phyloP scores from a whole-genome alignment of 2,797 vertebrate species.

The Pseudochirops cupreus region DNA sequence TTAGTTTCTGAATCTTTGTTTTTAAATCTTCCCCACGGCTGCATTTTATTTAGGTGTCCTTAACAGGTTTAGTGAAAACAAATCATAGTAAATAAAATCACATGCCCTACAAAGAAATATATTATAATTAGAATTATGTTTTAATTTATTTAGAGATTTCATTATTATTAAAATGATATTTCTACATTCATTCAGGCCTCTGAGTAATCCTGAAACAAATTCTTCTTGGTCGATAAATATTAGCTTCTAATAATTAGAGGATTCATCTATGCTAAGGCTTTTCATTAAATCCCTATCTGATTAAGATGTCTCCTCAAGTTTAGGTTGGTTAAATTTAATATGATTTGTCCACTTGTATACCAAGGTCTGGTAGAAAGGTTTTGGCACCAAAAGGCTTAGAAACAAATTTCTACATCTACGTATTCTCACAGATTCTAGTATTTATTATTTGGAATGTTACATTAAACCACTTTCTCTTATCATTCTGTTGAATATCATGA shows the following conservation, averaged over 20 bases:
- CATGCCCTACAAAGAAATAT: constrained; percentile 80
- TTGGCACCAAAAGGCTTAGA: constrained; percentile 69
- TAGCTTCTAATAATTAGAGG: constrained; percentile 84
- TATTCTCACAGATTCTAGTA: constrained; percentile 41
- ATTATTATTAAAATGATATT: constrained; percentile 86
- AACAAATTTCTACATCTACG: constrained; percentile 56
- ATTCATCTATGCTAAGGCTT: constrained; percentile 81
- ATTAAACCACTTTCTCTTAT: constrained; percentile 30
- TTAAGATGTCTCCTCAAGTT: constrained; percentile 83
- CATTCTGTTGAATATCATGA: constrained; percentile 21
- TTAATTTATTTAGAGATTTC: constrained; percentile 86
- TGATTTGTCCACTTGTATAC: constrained; percentile 83
- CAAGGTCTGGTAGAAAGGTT: constrained; percentile 81
- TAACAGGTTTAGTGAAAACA: constrained; percentile 82
- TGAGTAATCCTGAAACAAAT: constrained; percentile 86
- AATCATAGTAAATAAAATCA: constrained; percentile 84
- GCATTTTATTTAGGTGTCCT: constrained; percentile 82
- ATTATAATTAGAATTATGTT: constrained; percentile 87
- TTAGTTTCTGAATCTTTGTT: constrained; percentile 68
- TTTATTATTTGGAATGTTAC: constrained; percentile 39
- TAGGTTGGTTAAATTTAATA: constrained; percentile 82
- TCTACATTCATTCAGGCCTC: constrained; percentile 83
- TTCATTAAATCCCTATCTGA: constrained; percentile 86
- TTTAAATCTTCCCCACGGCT: constrained; percentile 76
- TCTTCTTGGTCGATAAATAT: constrained; percentile 86